phyloP scores from a whole-genome alignment of 2,797 vertebrate species.

The Denticeps clupeoides region DNA sequence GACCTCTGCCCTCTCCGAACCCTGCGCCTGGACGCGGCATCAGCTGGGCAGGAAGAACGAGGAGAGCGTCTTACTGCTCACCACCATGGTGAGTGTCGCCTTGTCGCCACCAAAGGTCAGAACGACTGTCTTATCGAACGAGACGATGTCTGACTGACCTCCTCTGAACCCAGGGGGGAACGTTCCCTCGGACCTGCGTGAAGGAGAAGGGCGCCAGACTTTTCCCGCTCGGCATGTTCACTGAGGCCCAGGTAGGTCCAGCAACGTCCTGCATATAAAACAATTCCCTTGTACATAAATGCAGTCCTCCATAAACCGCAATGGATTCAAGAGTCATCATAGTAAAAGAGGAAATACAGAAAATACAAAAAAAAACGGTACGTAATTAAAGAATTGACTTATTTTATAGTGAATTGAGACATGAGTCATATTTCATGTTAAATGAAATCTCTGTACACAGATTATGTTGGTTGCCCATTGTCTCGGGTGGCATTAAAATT shows the following conservation, averaged over 20 bases:
- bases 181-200: neutral
- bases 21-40: neutral
- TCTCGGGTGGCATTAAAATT: too few species aligned
- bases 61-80: neutral
- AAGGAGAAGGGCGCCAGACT: slow-evolving; percentile 5
- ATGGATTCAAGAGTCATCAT: too few species aligned
- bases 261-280: neutral
- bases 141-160: neutral
- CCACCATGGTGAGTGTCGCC: neutral
- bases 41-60: neutral
- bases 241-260: neutral
- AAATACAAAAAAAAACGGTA: too few species aligned
- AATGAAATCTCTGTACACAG: too few species aligned
- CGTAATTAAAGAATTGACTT: too few species aligned
- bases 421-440: too few species aligned
- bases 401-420: too few species aligned
- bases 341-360: too few species aligned
- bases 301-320: too few species aligned
- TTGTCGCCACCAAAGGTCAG: neutral
- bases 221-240: neutral
- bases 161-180: neutral
- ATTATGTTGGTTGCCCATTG: too few species aligned
- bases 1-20: neutral
- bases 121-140: neutral
- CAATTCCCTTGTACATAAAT: too few species aligned